Evolutionary conservation across 2,888 invertebrate genomes (phyloP).

Genomic region (Ophion obscuratus): DNA sequence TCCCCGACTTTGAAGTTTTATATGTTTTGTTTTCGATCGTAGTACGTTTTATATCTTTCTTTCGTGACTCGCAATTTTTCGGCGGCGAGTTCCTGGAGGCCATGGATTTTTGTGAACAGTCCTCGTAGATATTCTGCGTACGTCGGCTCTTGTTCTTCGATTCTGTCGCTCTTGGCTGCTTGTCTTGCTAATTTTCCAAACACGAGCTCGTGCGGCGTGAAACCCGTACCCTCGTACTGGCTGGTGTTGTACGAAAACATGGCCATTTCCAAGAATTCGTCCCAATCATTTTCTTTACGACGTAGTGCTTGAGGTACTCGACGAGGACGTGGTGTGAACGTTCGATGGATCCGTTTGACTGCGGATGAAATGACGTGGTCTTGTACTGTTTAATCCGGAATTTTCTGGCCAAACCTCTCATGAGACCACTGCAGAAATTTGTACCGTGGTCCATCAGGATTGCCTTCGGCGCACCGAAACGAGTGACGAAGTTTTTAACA

Average conservation of each 20-base stretch:
- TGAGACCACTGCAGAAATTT: slow-evolving; percentile 53
- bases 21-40: slow-evolving; percentile 36
- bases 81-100: slow-evolving; percentile 13
- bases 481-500: slow-evolving; percentile 32
- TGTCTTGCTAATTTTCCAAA: slow-evolving; percentile 50
- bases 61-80: slow-evolving; percentile 26
- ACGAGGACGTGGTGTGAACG: slow-evolving; percentile 34
- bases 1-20: slow-evolving; percentile 36
- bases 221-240: slow-evolving; percentile 60
- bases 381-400: slow-evolving; percentile 33
- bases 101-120: slow-evolving; percentile 36
- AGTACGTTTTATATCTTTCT: slow-evolving; percentile 34
- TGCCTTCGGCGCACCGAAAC: slow-evolving; percentile 45
- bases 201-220: slow-evolving; percentile 64
- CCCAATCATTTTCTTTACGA: slow-evolving; percentile 41
- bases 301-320: slow-evolving; percentile 65
- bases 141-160: slow-evolving; percentile 19
- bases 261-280: slow-evolving; percentile 47
- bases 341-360: slow-evolving; percentile 57
- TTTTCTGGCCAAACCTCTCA: slow-evolving; percentile 52
- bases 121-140: slow-evolving; percentile 20
- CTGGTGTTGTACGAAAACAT: slow-evolving; percentile 64
- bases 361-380: slow-evolving; percentile 57
- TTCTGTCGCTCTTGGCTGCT: slow-evolving; percentile 2
- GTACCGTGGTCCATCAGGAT: slow-evolving; percentile 57